These are phyloP conservation scores for Anolis apletophallus DNA, from an alignment of 2,797 vertebrate genomes.

Conservation along the genomic window DNA sequence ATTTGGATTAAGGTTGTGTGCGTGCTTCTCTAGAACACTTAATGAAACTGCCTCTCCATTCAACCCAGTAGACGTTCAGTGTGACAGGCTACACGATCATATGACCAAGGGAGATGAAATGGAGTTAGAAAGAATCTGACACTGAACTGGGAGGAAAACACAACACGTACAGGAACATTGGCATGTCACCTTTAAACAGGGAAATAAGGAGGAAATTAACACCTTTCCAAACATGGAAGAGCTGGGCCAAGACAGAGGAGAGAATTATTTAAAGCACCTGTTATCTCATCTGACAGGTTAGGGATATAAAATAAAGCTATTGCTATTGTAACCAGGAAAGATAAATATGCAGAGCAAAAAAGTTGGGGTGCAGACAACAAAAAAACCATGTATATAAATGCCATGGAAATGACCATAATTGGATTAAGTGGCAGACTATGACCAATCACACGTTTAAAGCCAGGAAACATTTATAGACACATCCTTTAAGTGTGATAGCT, in stretches of 20 bases:
- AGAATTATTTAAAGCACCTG: constrained; percentile 5
- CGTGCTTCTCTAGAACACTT: constrained; percentile 29
- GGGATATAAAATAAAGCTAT: neutral
- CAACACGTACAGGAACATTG: constrained; percentile 3
- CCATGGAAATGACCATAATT: neutral
- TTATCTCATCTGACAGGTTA: neutral
- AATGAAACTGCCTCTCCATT: constrained; percentile 53
- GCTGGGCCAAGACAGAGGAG: neutral
- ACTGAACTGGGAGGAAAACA: constrained; percentile 30
- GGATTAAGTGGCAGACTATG: neutral
- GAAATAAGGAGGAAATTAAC: constrained; percentile 34
- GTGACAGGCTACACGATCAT: neutral
- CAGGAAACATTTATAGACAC: neutral
- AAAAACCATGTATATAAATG: neutral
- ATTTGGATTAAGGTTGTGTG: constrained; percentile 45
- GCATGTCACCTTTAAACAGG: constrained; percentile 16
- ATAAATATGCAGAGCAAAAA: neutral
- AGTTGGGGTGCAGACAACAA: neutral
- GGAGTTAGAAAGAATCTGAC: constrained; percentile 14
- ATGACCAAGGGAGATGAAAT: constrained; percentile 45
- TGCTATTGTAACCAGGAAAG: neutral
- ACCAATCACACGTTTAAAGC: constrained; percentile 5
- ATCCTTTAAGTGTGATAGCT: neutral
- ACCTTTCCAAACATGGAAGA: fast-evolving
- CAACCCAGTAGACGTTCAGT: constrained; percentile 35